phyloP scores from a whole-genome alignment of 1,140 invertebrate species.

The Tenebrio molitor region DNA sequence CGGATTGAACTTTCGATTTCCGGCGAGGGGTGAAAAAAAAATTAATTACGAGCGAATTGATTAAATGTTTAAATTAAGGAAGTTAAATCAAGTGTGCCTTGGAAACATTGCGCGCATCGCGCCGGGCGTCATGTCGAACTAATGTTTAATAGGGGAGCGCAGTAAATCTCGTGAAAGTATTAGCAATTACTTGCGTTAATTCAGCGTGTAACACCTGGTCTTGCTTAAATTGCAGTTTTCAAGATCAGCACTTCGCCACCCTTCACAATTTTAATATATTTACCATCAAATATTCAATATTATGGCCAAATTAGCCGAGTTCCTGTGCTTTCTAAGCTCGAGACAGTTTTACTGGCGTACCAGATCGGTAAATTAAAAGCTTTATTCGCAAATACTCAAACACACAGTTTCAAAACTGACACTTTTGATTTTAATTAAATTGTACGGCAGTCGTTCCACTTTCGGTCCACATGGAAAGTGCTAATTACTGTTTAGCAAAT shows the following conservation, averaged over 20 bases:
- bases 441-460: no score
- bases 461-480: no score
- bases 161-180: slow-evolving; percentile 64
- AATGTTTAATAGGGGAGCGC: slow-evolving; percentile 59
- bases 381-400: not conserved
- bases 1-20: slow-evolving; percentile 28
- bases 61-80: slow-evolving; percentile 54
- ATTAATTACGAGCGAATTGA: slow-evolving; percentile 43
- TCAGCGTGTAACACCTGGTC: slow-evolving; percentile 63
- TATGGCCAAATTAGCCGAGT: slow-evolving; percentile 18
- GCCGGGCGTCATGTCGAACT: slow-evolving; percentile 58
- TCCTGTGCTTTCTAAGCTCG: slow-evolving; percentile 9
- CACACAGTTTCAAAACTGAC: slow-evolving; percentile 9
- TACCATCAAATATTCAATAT: slow-evolving; percentile 41
- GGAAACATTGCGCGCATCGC: slow-evolving; percentile 52
- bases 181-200: slow-evolving; percentile 66
- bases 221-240: slow-evolving; percentile 59
- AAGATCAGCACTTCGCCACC: slow-evolving; percentile 49
- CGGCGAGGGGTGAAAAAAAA: slow-evolving; percentile 27
- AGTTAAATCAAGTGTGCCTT: slow-evolving; percentile 59
- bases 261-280: slow-evolving; percentile 52
- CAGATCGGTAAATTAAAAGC: slow-evolving; percentile 6
- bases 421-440: not conserved
- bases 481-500: no score
- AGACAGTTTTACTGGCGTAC: slow-evolving; percentile 15